Base-by-base conservation (phyloP, 2,888 invertebrate genomes). In the Drosophila dives region DNA sequence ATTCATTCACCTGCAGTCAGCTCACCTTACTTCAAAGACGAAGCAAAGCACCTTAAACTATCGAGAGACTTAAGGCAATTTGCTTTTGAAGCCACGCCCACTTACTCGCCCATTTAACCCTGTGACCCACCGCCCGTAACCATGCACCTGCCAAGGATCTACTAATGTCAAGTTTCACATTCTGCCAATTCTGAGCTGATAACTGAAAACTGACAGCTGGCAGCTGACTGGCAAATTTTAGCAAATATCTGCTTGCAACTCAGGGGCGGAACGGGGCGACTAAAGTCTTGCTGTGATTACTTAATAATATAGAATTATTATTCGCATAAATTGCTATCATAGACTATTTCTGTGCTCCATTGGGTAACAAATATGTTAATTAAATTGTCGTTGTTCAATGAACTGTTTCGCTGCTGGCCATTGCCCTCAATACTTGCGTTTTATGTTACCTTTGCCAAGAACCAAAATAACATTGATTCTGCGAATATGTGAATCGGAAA, bases 281-380 rank as follows among this genome's bases (percentile, higher is more conserved):
- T 17, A 0, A 42, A 29, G 17, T n/a, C 6, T n/a, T n/a, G 26
- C 11, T 32, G 34, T 50, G 34, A 63, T 72, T 50, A 49, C 56
- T 56, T 67, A 73, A 59, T 64, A 51, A 54, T 62, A 56, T 50
- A 12, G 33, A 51, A 70, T 64, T 51, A 59, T 42, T 45, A 38
- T 54, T 61, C 36, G 48, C 51, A 58, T 69, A 62, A 65, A 63
- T 60, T 29, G n/a, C 20, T 54, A 40, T 32, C 45, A 70, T 77
- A 53, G 42, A 7, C 5, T 11, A 23, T 23, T 34, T 38, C 11
- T 59, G 15, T n/a, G 23, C 6, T 45, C 23, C 10, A 55, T 49
- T 58, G 4, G n/a, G 29, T n/a, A 11, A 23, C 23, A 33, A 49
- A 49, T 40, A 40, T 15, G 12, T 29, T 34, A 65, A 34, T 51